These are phyloP conservation scores for Platycheirus rosarum DNA, from an alignment of 2,888 invertebrate species.

Conservation along the genomic window DNA sequence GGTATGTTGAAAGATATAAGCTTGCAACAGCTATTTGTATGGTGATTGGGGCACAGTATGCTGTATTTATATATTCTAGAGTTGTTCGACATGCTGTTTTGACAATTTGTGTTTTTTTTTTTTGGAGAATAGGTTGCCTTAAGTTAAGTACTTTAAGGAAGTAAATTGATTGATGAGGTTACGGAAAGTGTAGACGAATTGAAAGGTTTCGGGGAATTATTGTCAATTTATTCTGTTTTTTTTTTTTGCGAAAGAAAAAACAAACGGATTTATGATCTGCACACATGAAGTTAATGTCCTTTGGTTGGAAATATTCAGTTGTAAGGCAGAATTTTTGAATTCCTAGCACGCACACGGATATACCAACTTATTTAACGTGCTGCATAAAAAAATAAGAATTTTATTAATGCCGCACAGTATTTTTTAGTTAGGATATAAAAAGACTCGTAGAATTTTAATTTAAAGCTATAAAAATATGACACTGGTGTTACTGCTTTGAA, in stretches of 20 bases:
- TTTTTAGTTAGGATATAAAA: not conserved
- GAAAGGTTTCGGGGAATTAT: not conserved
- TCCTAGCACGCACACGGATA: conserved; percentile 12
- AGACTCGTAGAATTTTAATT: conserved; percentile 16
- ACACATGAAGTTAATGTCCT: conserved; percentile 3
- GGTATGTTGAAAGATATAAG: conserved; percentile 29
- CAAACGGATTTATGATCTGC: conserved; percentile 5
- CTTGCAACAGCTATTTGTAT: conserved; percentile 48
- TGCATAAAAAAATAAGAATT: no score
- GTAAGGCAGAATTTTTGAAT: conserved; percentile 1
- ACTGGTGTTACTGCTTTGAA: no score
- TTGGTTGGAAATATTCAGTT: not conserved
- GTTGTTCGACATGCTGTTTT: conserved; percentile 22
- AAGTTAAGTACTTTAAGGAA: conserved; percentile 16
- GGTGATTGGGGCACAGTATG: conserved; percentile 30
- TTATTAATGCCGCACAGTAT: not conserved
- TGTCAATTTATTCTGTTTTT: not conserved
- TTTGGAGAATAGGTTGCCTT: conserved; percentile 20
- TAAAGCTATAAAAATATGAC: not conserved
- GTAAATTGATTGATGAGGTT: conserved; percentile 27
- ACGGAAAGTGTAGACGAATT: not conserved
- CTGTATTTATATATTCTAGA: not conserved
- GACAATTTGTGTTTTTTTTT: conserved; percentile 1
- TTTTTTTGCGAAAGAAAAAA: not conserved
- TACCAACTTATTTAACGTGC: conserved; percentile 12